Percentiles rank a stretch among this genome's conserved stretches.
phyloP scores from a whole-genome alignment of 1,140 invertebrate genomes.

The Drosophila ohnishii region DNA sequence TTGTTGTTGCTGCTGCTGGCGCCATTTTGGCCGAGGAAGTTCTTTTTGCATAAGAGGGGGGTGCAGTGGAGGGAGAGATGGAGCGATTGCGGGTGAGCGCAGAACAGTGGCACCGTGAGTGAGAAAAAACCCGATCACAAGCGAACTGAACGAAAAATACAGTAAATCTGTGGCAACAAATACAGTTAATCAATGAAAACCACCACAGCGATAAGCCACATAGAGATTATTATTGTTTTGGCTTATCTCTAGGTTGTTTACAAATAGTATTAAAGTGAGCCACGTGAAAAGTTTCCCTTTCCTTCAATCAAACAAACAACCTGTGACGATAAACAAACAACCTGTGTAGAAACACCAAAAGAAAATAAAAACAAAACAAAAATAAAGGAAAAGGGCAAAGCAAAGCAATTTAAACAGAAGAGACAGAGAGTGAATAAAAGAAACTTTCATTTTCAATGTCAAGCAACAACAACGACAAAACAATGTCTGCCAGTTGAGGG shows the following conservation, averaged over 20 bases:
- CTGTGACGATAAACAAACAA: constrained; percentile 17
- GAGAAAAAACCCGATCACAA: not conserved
- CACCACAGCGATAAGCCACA: not conserved
- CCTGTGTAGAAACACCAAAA: constrained; percentile 6
- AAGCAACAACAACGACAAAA: constrained; percentile 36
- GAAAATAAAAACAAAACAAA: constrained; percentile 17
- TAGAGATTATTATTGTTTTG: not conserved
- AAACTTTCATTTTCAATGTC: constrained; percentile 76
- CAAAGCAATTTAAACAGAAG: constrained; percentile 32
- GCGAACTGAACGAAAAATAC: not conserved
- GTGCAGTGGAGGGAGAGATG: not conserved
- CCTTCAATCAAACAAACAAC: constrained; percentile 8
- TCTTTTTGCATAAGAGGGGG: constrained; percentile 5
- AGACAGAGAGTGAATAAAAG: constrained; percentile 24
- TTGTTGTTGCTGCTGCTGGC: constrained; percentile 15
- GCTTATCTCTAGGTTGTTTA: not conserved
- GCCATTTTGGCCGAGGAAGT: constrained; percentile 19
- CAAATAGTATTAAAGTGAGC: not conserved
- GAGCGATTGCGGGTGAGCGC: not conserved
- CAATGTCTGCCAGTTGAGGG: constrained; percentile 20
- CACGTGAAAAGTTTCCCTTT: constrained; percentile 13
- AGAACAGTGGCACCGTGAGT: not conserved
- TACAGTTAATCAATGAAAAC: constrained; percentile 4
- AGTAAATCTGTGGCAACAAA: not conserved
- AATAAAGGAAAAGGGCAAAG: constrained; percentile 13